phyloP scores from a whole-genome alignment of 2,113 vertebrate species.

The Petrocephalus microphthalmus region DNA sequence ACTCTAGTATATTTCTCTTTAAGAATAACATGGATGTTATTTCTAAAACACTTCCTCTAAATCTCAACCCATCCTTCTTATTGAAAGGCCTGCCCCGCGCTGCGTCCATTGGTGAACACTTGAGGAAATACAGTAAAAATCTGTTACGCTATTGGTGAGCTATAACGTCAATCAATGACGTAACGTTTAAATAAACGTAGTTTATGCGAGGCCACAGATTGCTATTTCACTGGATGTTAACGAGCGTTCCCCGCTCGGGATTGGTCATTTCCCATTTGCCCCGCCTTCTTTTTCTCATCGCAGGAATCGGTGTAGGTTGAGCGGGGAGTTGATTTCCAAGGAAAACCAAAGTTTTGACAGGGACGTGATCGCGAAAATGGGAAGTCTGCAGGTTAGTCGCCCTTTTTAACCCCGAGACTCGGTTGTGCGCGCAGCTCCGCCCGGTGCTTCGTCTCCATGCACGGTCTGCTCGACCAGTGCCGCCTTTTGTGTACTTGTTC shows the following conservation, averaged over 20 bases:
- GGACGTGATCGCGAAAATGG: conserved; percentile 46
- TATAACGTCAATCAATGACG: background rate
- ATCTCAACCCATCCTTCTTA: conserved; percentile 1
- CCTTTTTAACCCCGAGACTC: background rate
- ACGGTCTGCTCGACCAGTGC: background rate
- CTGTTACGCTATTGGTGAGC: background rate
- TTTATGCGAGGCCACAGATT: background rate
- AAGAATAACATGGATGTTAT: conserved; percentile 11
- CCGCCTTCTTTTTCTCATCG: conserved; percentile 2
- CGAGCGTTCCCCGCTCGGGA: conserved; percentile 14
- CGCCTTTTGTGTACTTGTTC: conserved; percentile 29
- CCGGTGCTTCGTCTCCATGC: background rate
- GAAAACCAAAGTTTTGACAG: conserved; percentile 45
- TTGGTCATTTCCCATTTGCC: conserved; percentile 17
- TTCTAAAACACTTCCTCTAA: conserved; percentile 22
- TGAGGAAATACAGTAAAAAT: background rate
- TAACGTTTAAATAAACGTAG: background rate
- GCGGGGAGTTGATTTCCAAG: conserved; percentile 38
- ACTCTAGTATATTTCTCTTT: conserved; percentile 7
- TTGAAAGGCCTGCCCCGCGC: background rate
- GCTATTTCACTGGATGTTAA: conserved; percentile 33
- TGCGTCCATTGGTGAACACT: background rate
- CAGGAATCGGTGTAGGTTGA: conserved; percentile 23
- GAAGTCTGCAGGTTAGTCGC: conserved; percentile 44
- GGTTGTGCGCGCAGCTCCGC: background rate